These are phyloP conservation scores for Potamilus streckersoni DNA, from an alignment of 1,140 invertebrate species.

Conservation along the genomic window DNA sequence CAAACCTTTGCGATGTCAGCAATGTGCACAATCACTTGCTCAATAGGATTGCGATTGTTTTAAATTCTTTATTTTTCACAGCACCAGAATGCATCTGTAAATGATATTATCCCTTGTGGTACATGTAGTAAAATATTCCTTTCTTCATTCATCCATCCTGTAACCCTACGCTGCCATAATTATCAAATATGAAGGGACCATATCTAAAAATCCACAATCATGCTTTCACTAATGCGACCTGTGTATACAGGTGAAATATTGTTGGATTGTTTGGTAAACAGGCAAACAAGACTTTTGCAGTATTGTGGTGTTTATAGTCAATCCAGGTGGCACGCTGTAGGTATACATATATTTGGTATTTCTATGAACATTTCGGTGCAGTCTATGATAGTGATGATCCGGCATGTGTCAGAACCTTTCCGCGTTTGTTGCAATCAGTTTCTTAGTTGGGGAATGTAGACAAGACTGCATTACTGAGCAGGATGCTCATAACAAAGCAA, in stretches of 20 bases:
- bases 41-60: constrained; percentile 9
- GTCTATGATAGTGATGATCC: constrained; percentile 5
- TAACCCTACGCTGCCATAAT: not conserved
- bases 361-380: constrained; percentile 1
- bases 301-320: constrained; percentile 21
- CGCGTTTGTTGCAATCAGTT: constrained; percentile 11
- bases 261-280: constrained; percentile 6
- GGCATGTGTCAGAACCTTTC: constrained; percentile 2
- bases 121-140: constrained; percentile 1
- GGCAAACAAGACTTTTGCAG: not conserved
- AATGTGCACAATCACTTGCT: constrained; percentile 5
- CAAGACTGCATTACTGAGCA: not conserved
- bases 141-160: not conserved
- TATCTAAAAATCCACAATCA: not conserved
- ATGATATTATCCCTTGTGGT: not conserved
- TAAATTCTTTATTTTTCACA: constrained; percentile 8
- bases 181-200: not conserved
- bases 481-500: constrained; percentile 4
- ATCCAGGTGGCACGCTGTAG: constrained; percentile 11
- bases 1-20: not conserved
- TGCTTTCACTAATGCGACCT: constrained; percentile 2
- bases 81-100: constrained; percentile 2
- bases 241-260: not conserved
- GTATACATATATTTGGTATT: constrained; percentile 1
- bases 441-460: constrained; percentile 4